These are phyloP conservation scores for Momotus momota DNA, from an alignment of 2,797 vertebrate genomes.

Conservation along the genomic window DNA sequence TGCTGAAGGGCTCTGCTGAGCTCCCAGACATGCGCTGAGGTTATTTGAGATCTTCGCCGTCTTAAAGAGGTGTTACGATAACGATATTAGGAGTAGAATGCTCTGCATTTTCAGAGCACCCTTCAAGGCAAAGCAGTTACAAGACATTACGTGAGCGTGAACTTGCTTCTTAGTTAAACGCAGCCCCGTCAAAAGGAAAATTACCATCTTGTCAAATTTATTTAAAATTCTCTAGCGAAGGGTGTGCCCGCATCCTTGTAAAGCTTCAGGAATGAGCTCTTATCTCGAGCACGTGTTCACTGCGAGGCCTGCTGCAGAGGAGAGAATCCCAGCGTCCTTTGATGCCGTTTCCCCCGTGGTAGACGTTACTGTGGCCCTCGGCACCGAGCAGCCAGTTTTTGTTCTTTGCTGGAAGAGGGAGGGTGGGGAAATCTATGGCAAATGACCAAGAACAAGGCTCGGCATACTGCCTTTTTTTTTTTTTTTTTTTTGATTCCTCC, in stretches of 20 bases:
- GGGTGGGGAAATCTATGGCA: background rate
- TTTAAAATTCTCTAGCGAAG: background rate
- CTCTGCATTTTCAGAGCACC: slow-evolving; percentile 14
- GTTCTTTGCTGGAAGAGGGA: background rate
- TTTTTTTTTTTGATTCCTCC: slow-evolving; percentile 15
- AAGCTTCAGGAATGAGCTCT: slow-evolving; percentile 10
- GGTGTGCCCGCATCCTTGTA: background rate
- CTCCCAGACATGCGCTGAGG: background rate
- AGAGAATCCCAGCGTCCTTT: background rate
- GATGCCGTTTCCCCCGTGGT: background rate
- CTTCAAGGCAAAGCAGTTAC: slow-evolving; percentile 34
- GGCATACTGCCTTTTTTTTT: slow-evolving; percentile 6
- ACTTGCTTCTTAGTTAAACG: slow-evolving; percentile 36
- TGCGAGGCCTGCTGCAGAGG: background rate
- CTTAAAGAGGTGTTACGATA: background rate
- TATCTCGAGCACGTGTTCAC: slow-evolving; percentile 16
- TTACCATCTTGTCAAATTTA: slow-evolving; percentile 41
- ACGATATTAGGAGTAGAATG: background rate
- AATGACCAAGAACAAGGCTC: slow-evolving; percentile 12
- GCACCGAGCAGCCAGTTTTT: background rate
- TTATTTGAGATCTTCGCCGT: background rate
- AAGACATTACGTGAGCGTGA: background rate
- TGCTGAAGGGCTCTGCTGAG: background rate
- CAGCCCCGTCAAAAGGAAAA: slow-evolving; percentile 56
- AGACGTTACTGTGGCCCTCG: background rate